These are phyloP conservation scores for Dendrocincla tyrannina DNA, from an alignment of 2,797 vertebrate species.

Conservation along the genomic window DNA sequence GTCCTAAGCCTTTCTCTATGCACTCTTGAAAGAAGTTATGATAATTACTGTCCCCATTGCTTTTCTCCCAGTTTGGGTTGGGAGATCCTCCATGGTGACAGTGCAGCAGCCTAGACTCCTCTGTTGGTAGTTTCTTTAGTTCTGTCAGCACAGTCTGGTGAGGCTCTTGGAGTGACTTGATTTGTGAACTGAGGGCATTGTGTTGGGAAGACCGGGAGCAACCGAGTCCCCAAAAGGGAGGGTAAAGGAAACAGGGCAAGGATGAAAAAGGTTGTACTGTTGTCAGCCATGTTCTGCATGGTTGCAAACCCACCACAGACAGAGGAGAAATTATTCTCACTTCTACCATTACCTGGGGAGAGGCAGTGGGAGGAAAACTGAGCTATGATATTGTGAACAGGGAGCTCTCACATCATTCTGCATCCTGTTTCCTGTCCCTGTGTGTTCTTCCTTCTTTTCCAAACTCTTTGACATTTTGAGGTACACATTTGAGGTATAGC, in stretches of 20 bases:
- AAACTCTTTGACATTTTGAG: not conserved
- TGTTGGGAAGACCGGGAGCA: not conserved
- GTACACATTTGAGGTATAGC: not conserved
- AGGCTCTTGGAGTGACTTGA: fast-evolving
- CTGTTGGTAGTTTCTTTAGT: not conserved
- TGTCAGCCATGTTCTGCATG: not conserved
- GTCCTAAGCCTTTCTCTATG: not conserved
- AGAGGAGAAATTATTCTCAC: not conserved
- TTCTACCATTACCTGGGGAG: not conserved
- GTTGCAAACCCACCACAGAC: not conserved
- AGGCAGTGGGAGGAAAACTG: not conserved
- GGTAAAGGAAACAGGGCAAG: not conserved
- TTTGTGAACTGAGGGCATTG: not conserved
- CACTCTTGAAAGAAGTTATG: not conserved
- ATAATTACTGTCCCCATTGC: not conserved
- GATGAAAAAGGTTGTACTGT: not conserved
- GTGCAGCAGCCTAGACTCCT: not conserved
- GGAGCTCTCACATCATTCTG: not conserved
- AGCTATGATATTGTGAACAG: not conserved
- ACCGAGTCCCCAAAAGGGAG: not conserved
- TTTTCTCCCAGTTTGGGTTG: not conserved
- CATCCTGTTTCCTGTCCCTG: not conserved
- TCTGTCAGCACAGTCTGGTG: not conserved
- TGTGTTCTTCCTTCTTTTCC: not conserved
- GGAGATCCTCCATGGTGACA: not conserved